Base-by-base conservation (phyloP, 35 echinoderm and acorn worm genomes). In the Amphiura filiformis region DNA sequence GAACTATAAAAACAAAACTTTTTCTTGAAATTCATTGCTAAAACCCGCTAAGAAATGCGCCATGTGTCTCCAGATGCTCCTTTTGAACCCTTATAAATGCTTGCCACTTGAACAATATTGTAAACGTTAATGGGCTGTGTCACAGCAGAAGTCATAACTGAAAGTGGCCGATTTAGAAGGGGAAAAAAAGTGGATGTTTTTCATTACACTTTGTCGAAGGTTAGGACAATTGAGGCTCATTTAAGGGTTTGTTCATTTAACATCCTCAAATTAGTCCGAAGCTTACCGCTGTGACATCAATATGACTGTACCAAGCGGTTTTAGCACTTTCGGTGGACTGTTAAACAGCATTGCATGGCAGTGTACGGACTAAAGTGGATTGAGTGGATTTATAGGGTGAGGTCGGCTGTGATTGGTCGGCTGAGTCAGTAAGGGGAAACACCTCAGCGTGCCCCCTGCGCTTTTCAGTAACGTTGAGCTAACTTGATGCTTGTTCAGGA, bases 141-240 rank as follows among this genome's bases (percentile, higher is more conserved):
- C 17, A 47, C 5, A 9, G 17, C 41, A 70, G 1, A 70, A 70
- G 61, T 70, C 61, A 70, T 17, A 70, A 70, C 1, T 15, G 9
- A n/a, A 70, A 70, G 26, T 30, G 15, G 61, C 11, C 11, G 61
- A 70, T 70, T 70, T 70, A 4, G 4, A n/a, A n/a, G 44, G 44
- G 44, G 20, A 52, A 20, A 70, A 70, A 37, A 85, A 64, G 83
- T 85, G 83, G 83, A 85, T 85, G 83, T 85, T 85, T 85, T 85
- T 85, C 83, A 85, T 85, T 85, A 85, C 39, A 65, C 47, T 44
- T 82, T 85, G 5, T 3, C 17, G 37, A 65, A 61, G 56, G 56
- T 33, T 61, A 33, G 65, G 44, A 85, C 52, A 65, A 85, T 13
- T 70, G 61, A n/a, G 61, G 61, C 26, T 4, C 61, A 13, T n/a